Percentiles rank a stretch among this genome's conserved stretches.
These are phyloP conservation scores for Eurosta solidaginis DNA, from an alignment of 1,140 invertebrate species.

Conservation along the genomic window DNA sequence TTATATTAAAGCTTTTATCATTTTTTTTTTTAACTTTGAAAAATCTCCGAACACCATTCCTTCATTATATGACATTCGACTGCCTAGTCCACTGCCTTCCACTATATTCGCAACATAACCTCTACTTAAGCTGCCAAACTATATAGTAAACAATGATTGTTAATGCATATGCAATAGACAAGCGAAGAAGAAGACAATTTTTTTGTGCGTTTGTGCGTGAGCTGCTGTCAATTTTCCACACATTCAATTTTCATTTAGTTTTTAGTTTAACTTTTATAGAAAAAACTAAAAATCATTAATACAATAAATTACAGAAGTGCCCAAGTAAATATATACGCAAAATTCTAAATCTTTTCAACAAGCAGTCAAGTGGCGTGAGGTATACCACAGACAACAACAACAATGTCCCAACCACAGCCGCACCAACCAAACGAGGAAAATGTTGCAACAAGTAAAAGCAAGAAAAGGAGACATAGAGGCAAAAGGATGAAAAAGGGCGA, in stretches of 20 bases:
- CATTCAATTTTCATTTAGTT: background rate
- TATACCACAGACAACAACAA: background rate
- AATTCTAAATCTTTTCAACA: background rate
- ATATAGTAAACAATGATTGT: too few species aligned
- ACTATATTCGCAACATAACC: too few species aligned
- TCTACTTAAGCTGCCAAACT: too few species aligned
- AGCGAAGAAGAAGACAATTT: background rate
- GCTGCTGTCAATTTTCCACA: slow-evolving; percentile 1
- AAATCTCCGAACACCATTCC: too few species aligned
- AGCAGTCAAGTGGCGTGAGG: background rate
- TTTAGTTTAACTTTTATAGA: slow-evolving; percentile 6
- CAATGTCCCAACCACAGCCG: background rate
- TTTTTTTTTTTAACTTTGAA: too few species aligned
- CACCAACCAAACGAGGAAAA: background rate
- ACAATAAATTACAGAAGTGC: background rate
- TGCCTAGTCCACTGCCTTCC: too few species aligned
- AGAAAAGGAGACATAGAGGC: background rate
- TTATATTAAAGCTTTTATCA: too few species aligned
- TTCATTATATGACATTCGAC: too few species aligned
- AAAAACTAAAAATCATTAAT: background rate
- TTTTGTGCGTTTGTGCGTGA: too few species aligned
- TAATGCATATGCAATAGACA: too few species aligned
- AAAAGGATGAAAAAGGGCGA: background rate
- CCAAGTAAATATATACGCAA: background rate
- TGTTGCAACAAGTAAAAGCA: background rate